Evolutionary conservation across 2,113 vertebrate species (phyloP), one percentile per base, ranked within the genome.

Genomic region (Zapus hudsonius): DNA sequence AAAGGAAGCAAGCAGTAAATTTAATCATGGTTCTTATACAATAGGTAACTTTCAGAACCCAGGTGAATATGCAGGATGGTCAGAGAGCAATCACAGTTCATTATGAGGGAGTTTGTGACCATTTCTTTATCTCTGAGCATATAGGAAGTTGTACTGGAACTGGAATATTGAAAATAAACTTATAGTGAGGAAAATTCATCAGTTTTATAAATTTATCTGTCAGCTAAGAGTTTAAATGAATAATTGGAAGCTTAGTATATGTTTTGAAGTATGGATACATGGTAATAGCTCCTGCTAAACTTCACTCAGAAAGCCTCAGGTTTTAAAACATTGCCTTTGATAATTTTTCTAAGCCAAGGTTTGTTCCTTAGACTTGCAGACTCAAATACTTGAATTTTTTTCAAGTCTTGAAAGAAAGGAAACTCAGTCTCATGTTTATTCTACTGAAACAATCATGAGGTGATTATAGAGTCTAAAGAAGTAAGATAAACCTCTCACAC

Each of bases 181-280:
- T 66, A 73, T 52, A 10, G 9, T 38, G 23, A 4, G 13, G 19
- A 73, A 17, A 63, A 84, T 69, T 47, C 29, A 36, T 52, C 6
- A 55, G 4, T 73, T 93, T 74, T 63, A 40, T 1, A 81, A 29
- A 17, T 42, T 93, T 91, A 89, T 72, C 83, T 64, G 7, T 36
- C 52, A 79, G 20, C 40, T 80, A 74, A 66, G n/a, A 47, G 42
- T 44, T 70, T 86, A 63, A 83, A 69, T 67, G 93, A 87, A 90
- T 59, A 81, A 92, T 70, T n/a, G 55, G 92, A 94, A 20, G 1
- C 6, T 74, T 4, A 63, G 4, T 70, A 61, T 33, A 31, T 66
- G 76, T 80, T 83, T 91, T 52, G 63, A 88, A 72, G 22, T 76
- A 91, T 31, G n/a, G 47, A 69, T 36, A 89, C 55, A 5, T 78